phyloP scores from a whole-genome alignment of 2,888 invertebrate species.

The Anorthoa munda region DNA sequence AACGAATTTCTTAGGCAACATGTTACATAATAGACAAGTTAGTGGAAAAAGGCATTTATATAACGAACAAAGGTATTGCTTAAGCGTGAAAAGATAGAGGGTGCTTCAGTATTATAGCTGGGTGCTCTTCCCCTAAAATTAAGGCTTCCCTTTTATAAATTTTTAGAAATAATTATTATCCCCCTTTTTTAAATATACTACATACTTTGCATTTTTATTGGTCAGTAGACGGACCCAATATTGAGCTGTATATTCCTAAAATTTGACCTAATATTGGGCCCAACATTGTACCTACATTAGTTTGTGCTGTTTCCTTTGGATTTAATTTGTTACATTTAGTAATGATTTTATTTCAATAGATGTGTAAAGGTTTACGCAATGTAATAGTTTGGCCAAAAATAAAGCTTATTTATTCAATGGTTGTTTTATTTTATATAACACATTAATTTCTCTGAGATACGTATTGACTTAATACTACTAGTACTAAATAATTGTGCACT shows the following conservation, averaged over 20 bases:
- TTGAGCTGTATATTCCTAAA: slow-evolving; percentile 17
- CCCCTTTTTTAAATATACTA: slow-evolving; percentile 52
- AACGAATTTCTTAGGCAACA: too few relatives aligned
- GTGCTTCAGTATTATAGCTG: slow-evolving; percentile 82
- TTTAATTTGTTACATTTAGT: slow-evolving; percentile 71
- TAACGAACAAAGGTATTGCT: slow-evolving; percentile 64
- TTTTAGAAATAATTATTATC: slow-evolving; percentile 66
- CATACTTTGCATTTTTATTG: slow-evolving; percentile 59
- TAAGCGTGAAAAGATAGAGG: slow-evolving; percentile 68
- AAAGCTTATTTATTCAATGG: slow-evolving; percentile 90
- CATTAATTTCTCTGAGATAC: not conserved
- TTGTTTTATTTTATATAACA: slow-evolving; percentile 61
- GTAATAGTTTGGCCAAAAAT: slow-evolving; percentile 91
- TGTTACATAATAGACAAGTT: too few relatives aligned
- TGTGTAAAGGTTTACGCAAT: slow-evolving; percentile 84
- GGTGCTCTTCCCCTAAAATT: slow-evolving; percentile 77
- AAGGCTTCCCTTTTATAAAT: slow-evolving; percentile 79
- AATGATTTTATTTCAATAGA: slow-evolving; percentile 77
- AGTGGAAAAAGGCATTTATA: slow-evolving; percentile 68
- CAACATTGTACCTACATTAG: slow-evolving; percentile 40
- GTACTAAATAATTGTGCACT: too few relatives aligned
- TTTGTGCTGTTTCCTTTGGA: slow-evolving; percentile 61
- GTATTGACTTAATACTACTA: too few relatives aligned
- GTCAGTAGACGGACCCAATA: slow-evolving; percentile 52
- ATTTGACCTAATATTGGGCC: slow-evolving; percentile 38